Percentiles rank a stretch among this genome's conserved stretches.
Conservation (phyloP, 2,113 vertebrate species). For the Neotoma lepida region DNA sequence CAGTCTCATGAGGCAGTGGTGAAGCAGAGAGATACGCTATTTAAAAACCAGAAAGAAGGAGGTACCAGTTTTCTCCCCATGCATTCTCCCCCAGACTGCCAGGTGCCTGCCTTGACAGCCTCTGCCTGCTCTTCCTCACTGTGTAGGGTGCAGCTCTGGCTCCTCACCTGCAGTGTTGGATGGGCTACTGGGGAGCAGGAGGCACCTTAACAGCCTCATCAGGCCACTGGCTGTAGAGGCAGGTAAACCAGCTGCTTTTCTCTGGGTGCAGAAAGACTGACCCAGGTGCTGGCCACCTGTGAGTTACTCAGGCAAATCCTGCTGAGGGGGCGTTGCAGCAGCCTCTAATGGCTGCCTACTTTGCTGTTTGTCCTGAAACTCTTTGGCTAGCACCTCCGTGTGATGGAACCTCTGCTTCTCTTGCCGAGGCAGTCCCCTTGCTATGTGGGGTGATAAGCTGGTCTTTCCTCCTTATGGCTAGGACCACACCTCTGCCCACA, state of each 20-base stretch:
- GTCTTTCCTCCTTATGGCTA: not conserved
- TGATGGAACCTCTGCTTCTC: not conserved
- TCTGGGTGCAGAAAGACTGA: not conserved
- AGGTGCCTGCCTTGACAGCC: not conserved
- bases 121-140: not conserved
- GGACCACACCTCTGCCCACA: not conserved
- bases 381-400: not conserved
- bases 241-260: not conserved
- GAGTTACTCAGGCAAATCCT: not conserved
- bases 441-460: not conserved
- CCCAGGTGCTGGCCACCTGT: not conserved
- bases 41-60: slow-evolving; percentile 42
- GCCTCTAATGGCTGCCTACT: not conserved
- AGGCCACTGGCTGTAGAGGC: not conserved
- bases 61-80: not conserved
- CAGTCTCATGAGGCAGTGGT: not conserved
- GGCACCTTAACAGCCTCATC: not conserved
- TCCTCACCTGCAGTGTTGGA: not conserved
- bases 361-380: not conserved
- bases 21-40: not conserved
- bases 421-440: not conserved
- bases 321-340: not conserved
- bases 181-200: not conserved
- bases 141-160: not conserved
- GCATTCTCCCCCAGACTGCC: not conserved